Conservation (phyloP, 1,140 invertebrate genomes). For the Hyphantria cunea region DNA sequence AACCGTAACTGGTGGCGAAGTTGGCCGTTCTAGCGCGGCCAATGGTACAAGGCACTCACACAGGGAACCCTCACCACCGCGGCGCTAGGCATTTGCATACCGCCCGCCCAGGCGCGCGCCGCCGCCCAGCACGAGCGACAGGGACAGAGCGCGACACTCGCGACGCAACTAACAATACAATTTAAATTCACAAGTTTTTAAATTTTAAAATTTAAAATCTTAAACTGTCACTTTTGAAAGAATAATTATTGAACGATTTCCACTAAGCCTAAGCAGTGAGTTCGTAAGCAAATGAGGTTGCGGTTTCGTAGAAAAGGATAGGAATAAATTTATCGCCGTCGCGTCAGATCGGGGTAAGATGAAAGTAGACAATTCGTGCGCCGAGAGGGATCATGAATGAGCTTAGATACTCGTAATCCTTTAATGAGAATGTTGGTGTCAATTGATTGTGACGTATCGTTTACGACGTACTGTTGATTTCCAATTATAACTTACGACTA, state of each 20-base stretch:
- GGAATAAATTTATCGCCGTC: conserved; percentile 76
- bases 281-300: conserved; percentile 51
- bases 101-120: conserved; percentile 78
- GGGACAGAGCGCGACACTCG: conserved; percentile 67
- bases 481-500: conserved; percentile 3
- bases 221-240: not conserved
- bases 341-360: conserved; percentile 54
- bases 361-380: conserved; percentile 59
- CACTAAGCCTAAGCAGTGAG: not conserved
- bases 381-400: conserved; percentile 66
- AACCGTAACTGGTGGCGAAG: conserved; percentile 81
- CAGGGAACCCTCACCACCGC: conserved; percentile 60
- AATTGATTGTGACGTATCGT: conserved; percentile 51
- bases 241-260: not conserved
- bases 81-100: conserved; percentile 76
- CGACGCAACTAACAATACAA: conserved; percentile 36
- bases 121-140: conserved; percentile 75
- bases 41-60: conserved; percentile 78
- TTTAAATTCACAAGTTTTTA: conserved; percentile 42
- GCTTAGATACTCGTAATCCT: conserved; percentile 55
- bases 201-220: conserved; percentile 21
- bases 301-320: conserved; percentile 66
- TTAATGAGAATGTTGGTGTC: conserved; percentile 53
- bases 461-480: not conserved
- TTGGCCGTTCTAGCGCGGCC: conserved; percentile 78